Evolutionary conservation across 2,797 vertebrate genomes (phyloP), one percentile per base, ranked within the genome.

Genomic region (Mastacembelus armatus): DNA sequence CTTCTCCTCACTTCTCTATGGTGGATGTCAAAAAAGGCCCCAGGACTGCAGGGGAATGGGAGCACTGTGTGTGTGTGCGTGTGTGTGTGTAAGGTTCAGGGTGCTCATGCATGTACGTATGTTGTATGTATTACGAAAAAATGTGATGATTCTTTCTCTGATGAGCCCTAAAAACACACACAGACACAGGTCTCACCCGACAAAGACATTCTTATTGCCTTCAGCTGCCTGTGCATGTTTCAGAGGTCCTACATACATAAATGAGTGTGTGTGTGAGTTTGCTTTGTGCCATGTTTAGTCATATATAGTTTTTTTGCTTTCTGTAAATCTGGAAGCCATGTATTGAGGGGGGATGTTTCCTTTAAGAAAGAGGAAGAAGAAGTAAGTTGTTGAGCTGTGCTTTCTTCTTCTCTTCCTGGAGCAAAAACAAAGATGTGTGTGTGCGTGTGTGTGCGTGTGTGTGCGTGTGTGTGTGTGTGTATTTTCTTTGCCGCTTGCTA

Each of bases 321-420:
- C 44, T 49, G 19, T 30, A 42, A 36, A 27, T 81, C 16, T 73
- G 51, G 26, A 49, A 49, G 43, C 69, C 16, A 4, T 26, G 15
- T 8, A 38, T 12, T 43, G 30, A 50, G 22, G 12, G 70, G 21
- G 47, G 55, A 65, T 60, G 48, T 78, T 71, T 33, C 19, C 38
- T 62, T 24, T 44, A 11, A 84, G 52, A 77, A 86, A 75, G 71
- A 58, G 66, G 78, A 89, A 89, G 69, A 71, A 77, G 84, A 89
- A 86, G 62, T 49, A 43, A 59, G 47, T 18, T 22, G 51, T 56
- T 66, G 48, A 57, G 58, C 40, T 71, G 15, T 39, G 55, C 62
- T 58, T 68, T 64, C 61, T 76, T 29, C 38, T 57, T 57, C 49
- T 67, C 32, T 55, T 42, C 3, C 11, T 19, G 30, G 60, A 58